Conservation (phyloP, 92 coral and sea anemone genomes). For the Muricea muricata region DNA sequence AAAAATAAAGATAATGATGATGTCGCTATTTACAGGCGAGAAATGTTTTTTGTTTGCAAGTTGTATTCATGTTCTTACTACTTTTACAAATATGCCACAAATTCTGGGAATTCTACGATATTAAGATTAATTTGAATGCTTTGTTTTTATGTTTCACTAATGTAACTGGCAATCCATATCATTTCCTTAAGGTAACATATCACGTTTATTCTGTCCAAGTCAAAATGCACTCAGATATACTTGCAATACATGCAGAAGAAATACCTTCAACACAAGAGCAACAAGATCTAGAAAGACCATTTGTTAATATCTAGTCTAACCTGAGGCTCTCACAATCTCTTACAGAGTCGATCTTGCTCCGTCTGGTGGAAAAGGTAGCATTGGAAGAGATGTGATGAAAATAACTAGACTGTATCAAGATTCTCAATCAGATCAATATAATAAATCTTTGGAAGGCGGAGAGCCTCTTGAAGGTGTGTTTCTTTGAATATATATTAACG, state of each 20-base stretch:
- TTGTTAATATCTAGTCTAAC: background rate
- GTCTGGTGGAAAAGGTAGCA: background rate
- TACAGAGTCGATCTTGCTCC: slow-evolving; percentile 4
- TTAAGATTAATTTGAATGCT: no score
- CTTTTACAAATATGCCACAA: no score
- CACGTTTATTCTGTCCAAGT: no score
- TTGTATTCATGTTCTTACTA: no score
- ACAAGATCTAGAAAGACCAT: no score
- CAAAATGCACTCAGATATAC: no score
- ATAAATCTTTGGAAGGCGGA: background rate
- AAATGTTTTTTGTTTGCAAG: background rate
- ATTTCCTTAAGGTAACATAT: no score
- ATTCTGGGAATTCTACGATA: no score
- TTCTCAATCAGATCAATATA: background rate
- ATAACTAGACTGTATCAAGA: slow-evolving; percentile 4
- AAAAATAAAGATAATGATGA: background rate
- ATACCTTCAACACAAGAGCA: background rate
- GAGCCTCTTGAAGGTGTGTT: slow-evolving; percentile 5
- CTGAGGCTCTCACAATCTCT: background rate
- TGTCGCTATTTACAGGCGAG: slow-evolving; percentile 18
- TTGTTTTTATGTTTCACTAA: no score
- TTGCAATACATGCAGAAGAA: no score
- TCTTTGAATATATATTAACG: background rate
- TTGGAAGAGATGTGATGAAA: slow-evolving; percentile 16
- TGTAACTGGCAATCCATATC: no score